These are phyloP conservation scores for Lithobius niger DNA, from an alignment of 1,140 invertebrate species.

Conservation along the genomic window DNA sequence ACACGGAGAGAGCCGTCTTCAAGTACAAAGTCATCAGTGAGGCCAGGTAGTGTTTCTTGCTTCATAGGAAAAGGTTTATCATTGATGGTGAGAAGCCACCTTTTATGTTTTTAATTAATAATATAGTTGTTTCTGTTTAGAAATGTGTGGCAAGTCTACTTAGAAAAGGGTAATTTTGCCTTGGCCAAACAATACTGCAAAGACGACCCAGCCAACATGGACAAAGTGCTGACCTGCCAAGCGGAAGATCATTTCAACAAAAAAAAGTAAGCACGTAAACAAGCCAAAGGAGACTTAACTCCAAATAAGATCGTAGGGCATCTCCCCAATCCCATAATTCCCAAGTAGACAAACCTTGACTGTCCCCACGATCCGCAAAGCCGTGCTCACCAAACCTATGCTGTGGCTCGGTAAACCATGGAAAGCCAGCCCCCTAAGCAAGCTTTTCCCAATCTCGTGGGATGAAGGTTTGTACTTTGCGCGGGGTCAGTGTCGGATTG, in stretches of 20 bases:
- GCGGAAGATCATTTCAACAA: slow-evolving; percentile 73
- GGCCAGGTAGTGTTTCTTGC: slow-evolving; percentile 43
- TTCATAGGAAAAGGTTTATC: not conserved
- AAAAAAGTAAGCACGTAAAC: slow-evolving; percentile 43
- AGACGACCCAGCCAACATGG: slow-evolving; percentile 59
- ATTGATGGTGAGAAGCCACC: not conserved
- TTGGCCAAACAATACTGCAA: slow-evolving; percentile 66
- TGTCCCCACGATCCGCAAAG: too few species aligned
- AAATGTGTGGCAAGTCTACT: slow-evolving; percentile 52
- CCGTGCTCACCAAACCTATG: too few species aligned
- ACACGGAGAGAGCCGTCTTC: slow-evolving; percentile 67
- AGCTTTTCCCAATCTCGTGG: too few species aligned
- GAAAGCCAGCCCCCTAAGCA: too few species aligned
- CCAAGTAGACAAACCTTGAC: too few species aligned
- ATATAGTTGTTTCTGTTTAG: slow-evolving; percentile 17
- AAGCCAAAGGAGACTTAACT: too few species aligned
- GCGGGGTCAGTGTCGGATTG: too few species aligned
- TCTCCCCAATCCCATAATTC: too few species aligned
- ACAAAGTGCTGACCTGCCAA: slow-evolving; percentile 74
- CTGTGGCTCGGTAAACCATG: too few species aligned
- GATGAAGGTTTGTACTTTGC: too few species aligned
- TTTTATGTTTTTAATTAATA: slow-evolving; percentile 11
- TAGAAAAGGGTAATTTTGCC: slow-evolving; percentile 74
- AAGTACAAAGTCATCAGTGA: slow-evolving; percentile 73
- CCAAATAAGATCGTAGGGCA: too few species aligned